Evolutionary conservation across 2,888 invertebrate species (phyloP), one percentile per base, ranked within the genome.

Genomic region (Limnephilus marmoratus): DNA sequence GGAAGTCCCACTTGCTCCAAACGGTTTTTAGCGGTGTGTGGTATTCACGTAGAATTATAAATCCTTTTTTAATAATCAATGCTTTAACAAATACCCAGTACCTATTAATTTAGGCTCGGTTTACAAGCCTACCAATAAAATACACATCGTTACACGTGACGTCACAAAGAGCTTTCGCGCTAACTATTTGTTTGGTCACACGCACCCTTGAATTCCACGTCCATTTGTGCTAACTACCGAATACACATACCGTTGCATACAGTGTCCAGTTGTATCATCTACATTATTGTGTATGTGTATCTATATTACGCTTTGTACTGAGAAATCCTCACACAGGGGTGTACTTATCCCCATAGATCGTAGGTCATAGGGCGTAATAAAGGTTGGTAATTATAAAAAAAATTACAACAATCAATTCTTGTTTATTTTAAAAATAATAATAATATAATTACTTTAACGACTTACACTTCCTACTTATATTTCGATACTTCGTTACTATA

Each of bases 131-230:
- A 11, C 13, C 15, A 34, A 83, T 31, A 83, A 83, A 83, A 37
- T 9, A 18, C 31, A 83, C 82, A n/a, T 31, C 83, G 18, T 3
- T 29, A 18, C 12, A 4, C 2, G 34, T 34, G 82, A 85, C 85
- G 24, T 45, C 85, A 45, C 85, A 85, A 85, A 85, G 85, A 13
- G 41, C 37, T 18, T 85, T n/a, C 45, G 37, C 41, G 24, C 45
- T 5, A 45, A 45, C 13, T 85, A 45, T 85, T 85, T 85, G 85
- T 85, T 85, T 41, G 41, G 85, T 85, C 45, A 85, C 34, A 31
- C 37, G 37, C 83, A 83, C 18, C 18, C 83, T 18, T 18, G 24
- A 68, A 18, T 68, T 18, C 24, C 4, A 68, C 7, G 53, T 68
- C 18, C 53, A 68, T 68, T 68, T 68, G 53, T 68, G 24, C 53